These are phyloP conservation scores for Epizoanthus stellaris DNA, from an alignment of 92 coral and sea anemone species.

Conservation along the genomic window DNA sequence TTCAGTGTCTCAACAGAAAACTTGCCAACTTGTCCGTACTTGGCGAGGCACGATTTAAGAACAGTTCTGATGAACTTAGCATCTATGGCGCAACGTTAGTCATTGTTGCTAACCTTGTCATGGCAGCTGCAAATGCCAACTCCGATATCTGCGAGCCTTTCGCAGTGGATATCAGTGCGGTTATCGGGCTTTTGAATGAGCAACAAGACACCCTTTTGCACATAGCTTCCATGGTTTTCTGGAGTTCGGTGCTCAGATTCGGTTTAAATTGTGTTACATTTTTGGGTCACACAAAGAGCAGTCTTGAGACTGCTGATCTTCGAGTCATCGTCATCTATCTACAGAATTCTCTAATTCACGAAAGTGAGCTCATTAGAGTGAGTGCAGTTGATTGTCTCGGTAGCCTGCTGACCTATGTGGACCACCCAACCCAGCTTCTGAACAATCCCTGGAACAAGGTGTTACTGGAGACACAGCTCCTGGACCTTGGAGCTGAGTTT, in stretches of 20 bases:
- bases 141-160: constrained; percentile 2
- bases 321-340: constrained; percentile 70
- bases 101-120: constrained; percentile 15
- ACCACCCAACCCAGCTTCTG: constrained; percentile 39
- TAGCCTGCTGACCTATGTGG: constrained; percentile 58
- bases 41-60: neutral
- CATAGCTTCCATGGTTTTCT: neutral
- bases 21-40: neutral
- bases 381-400: constrained; percentile 79
- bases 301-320: constrained; percentile 23
- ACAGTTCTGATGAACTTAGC: neutral
- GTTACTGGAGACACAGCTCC: constrained; percentile 63
- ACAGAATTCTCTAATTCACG: constrained; percentile 84
- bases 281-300: neutral
- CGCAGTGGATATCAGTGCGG: constrained; percentile 6
- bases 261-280: neutral
- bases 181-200: neutral
- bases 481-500: constrained; percentile 28
- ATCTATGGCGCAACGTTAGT: neutral
- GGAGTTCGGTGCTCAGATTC: constrained; percentile 21
- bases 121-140: neutral
- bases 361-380: constrained; percentile 67
- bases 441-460: constrained; percentile 78
- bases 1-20: constrained; percentile 22
- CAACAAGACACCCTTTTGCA: neutral